These are phyloP conservation scores for Petrocephalus schoutedeni DNA, from an alignment of 2,797 vertebrate species.

Conservation along the genomic window DNA sequence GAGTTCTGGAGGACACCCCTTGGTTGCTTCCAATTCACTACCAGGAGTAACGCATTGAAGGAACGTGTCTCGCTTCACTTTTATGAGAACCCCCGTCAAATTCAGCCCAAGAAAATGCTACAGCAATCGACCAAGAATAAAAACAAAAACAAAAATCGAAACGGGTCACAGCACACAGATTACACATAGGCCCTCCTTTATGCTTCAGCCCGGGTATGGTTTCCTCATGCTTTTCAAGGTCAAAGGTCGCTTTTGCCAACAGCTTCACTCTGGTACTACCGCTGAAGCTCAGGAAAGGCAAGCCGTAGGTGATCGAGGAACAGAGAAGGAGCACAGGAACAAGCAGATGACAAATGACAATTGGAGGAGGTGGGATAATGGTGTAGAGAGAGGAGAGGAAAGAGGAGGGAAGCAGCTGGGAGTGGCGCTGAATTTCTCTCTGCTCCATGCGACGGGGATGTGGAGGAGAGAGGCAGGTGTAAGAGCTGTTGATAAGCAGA, in stretches of 20 bases:
- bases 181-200: background rate
- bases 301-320: slow-evolving; percentile 16
- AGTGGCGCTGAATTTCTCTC: background rate
- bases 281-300: background rate
- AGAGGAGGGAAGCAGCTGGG: slow-evolving; percentile 3
- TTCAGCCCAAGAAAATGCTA: background rate
- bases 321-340: too few relatives aligned
- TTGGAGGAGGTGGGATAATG: background rate
- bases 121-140: background rate
- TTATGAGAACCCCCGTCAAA: background rate
- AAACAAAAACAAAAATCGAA: too few relatives aligned
- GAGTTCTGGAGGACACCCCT: background rate
- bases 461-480: slow-evolving; percentile 27
- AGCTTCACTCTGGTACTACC: background rate
- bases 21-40: background rate
- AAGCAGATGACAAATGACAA: background rate
- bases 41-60: background rate
- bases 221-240: background rate
- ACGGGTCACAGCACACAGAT: background rate
- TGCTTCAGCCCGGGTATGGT: background rate
- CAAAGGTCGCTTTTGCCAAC: background rate
- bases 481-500: slow-evolving; percentile 28
- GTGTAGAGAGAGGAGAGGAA: background rate
- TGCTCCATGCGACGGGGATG: background rate
- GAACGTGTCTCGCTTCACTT: background rate